Conservation (phyloP, 2,888 invertebrate species). For the Himalopsyche anomala region DNA sequence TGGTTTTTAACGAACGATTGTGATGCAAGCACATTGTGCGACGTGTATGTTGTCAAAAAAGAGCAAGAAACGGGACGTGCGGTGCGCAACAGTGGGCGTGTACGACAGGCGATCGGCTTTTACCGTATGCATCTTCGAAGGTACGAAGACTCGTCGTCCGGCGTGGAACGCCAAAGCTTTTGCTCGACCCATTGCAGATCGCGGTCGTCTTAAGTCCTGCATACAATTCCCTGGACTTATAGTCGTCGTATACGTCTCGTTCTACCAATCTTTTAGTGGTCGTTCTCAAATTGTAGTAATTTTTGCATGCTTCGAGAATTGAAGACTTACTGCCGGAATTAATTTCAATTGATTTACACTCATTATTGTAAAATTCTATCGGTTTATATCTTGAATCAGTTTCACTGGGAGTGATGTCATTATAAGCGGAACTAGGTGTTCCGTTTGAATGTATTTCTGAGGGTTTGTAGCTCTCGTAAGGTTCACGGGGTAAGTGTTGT, state of each 20-base stretch:
- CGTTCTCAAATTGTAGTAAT: conserved; percentile 17
- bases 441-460: neutral
- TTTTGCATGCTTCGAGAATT: conserved; percentile 4
- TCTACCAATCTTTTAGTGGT: neutral
- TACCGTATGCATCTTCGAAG: neutral
- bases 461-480: conserved; percentile 62
- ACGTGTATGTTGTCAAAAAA: conserved; percentile 6
- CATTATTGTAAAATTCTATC: neutral
- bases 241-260: neutral
- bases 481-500: conserved; percentile 56
- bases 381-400: neutral
- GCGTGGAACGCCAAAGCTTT: neutral
- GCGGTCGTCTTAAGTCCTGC: conserved; percentile 10
- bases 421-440: neutral
- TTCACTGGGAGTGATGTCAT: neutral
- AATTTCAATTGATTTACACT: conserved; percentile 3
- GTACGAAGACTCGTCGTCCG: conserved; percentile 20
- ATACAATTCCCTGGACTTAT: conserved; percentile 2
- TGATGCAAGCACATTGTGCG: conserved; percentile 26
- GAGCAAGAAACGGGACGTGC: neutral
- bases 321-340: neutral
- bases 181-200: conserved; percentile 15
- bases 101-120: conserved; percentile 9
- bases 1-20: conserved; percentile 3
- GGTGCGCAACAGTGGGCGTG: conserved; percentile 20